Evolutionary conservation across 2,113 vertebrate genomes (phyloP).

Genomic region (Chionomys nivalis): DNA sequence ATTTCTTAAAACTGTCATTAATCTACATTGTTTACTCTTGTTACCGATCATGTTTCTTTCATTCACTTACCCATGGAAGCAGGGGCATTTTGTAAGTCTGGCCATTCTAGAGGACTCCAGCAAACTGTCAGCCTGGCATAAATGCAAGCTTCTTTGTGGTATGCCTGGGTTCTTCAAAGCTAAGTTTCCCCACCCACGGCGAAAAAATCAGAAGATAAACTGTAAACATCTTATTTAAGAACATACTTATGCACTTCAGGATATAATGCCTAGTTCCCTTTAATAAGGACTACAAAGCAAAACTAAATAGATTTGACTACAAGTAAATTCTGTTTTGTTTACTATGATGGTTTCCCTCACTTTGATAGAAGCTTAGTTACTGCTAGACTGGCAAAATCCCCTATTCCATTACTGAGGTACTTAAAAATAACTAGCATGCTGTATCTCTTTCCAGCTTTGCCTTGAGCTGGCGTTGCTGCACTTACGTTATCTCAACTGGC

Average conservation of each 20-base stretch:
- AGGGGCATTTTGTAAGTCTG: conserved; percentile 91
- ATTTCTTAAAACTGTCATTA: conserved; percentile 87
- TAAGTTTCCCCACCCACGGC: not conserved
- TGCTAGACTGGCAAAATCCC: conserved; percentile 89
- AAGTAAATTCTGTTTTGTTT: conserved; percentile 46
- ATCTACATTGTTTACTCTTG: conserved; percentile 86
- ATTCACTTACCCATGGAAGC: conserved; percentile 83
- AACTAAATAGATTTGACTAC: conserved; percentile 10
- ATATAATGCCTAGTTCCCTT: not conserved
- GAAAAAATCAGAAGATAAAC: conserved; percentile 28
- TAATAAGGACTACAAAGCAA: not conserved
- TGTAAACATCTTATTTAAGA: conserved; percentile 46
- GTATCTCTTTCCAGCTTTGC: conserved; percentile 85
- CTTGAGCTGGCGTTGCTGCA: conserved; percentile 88
- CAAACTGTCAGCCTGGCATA: not conserved
- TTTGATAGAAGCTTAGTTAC: conserved; percentile 69
- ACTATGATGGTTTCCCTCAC: conserved; percentile 41
- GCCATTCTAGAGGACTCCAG: conserved; percentile 69
- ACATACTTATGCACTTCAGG: not conserved
- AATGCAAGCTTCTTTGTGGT: not conserved
- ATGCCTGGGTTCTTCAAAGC: not conserved
- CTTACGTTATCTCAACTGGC: conserved; percentile 86
- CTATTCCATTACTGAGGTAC: conserved; percentile 88
- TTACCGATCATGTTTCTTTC: conserved; percentile 85
- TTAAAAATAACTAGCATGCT: conserved; percentile 88